Evolutionary conservation across 2,113 vertebrate genomes (phyloP).

Genomic region (Anser cygnoides): DNA sequence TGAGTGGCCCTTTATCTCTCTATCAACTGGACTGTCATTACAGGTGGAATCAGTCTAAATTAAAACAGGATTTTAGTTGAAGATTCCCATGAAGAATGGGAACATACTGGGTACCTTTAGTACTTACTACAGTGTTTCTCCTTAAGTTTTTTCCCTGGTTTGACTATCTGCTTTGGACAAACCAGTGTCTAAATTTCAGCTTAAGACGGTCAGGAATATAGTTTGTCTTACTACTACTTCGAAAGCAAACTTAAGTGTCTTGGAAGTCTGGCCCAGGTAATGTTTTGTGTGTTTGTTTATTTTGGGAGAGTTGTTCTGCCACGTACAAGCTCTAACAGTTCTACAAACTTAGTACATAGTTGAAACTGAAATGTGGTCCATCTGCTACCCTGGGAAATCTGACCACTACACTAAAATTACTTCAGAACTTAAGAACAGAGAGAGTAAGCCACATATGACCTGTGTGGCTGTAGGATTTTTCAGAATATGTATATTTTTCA

Average conservation of each 20-base stretch:
- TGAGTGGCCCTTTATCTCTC: background rate
- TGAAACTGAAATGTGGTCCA: slow-evolving; percentile 5
- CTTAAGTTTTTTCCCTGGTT: background rate
- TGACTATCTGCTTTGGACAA: background rate
- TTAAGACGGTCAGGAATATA: background rate
- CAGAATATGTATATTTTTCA: background rate
- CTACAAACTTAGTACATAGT: slow-evolving; percentile 20
- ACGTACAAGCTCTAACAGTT: background rate
- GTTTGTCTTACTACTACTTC: background rate
- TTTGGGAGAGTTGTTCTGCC: background rate
- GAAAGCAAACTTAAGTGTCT: background rate
- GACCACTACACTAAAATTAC: background rate
- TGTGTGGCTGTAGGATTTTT: background rate
- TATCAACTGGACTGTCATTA: background rate
- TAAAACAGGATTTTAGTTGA: background rate
- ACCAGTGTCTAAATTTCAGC: background rate
- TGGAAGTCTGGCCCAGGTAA: background rate
- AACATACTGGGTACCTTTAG: background rate
- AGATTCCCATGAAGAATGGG: background rate
- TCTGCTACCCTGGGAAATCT: slow-evolving; percentile 39
- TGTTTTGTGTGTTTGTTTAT: background rate
- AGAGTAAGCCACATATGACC: background rate
- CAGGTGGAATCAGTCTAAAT: background rate
- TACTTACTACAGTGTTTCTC: background rate
- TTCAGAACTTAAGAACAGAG: slow-evolving; percentile 33